Conservation (phyloP, 2,113 vertebrate genomes). For the Osmerus eperlanus region DNA sequence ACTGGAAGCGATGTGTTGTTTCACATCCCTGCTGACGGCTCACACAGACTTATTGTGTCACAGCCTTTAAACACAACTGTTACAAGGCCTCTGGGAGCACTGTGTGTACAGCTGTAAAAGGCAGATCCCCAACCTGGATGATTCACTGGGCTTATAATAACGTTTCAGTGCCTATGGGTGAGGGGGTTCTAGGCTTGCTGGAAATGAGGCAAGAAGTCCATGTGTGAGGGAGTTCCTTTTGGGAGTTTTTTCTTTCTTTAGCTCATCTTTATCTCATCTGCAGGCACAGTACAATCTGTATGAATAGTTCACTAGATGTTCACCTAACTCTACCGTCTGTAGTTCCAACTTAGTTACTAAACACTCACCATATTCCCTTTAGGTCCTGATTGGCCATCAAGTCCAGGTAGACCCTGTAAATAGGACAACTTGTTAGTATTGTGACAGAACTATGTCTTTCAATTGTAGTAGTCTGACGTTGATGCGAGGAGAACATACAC, state of each 20-base stretch:
- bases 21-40: slow-evolving; percentile 21
- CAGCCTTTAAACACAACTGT: slow-evolving; percentile 45
- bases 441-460: no score
- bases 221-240: no score
- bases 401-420: slow-evolving; percentile 84
- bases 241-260: no score
- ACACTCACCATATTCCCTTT: slow-evolving; percentile 95
- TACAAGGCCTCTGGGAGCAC: slow-evolving; percentile 19
- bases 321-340: no score
- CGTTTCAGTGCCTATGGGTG: slow-evolving; percentile 17
- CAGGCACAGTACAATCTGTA: no score
- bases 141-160: no score
- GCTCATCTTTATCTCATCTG: no score
- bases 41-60: slow-evolving; percentile 36
- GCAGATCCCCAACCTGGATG: slow-evolving; percentile 8
- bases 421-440: background rate
- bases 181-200: background rate
- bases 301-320: no score
- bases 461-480: no score
- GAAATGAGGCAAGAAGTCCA: background rate
- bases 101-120: slow-evolving; percentile 54
- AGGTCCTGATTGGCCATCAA: slow-evolving; percentile 89
- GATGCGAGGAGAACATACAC: slow-evolving; percentile 73
- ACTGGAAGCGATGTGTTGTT: slow-evolving; percentile 26
- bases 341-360: no score